Evolutionary conservation across 2,888 invertebrate genomes (phyloP), one percentile per base, ranked within the genome.

Genomic region (Megaustenia siamemsis): DNA sequence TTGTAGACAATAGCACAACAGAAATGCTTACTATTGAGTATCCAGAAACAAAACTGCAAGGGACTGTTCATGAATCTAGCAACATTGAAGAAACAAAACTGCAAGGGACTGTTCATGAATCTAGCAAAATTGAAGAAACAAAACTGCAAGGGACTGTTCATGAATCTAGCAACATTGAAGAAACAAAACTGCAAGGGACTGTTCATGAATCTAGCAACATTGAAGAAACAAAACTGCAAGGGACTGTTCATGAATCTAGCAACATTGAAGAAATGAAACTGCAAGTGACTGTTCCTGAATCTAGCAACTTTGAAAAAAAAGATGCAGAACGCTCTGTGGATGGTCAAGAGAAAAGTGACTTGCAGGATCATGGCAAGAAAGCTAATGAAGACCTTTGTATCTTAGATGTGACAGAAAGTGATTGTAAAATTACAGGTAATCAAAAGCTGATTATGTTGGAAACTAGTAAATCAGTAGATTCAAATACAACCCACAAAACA

Each of bases 311-410:
- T 43, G 71, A 45, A 45, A 21, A n/a, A 21, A 66, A 32, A 21
- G 73, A 73, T 73, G 35, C 24, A 24, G 24, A 60, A 60, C 24
- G 15, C n/a, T 38, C n/a, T 56, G 63, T 43, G 28, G 56, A 28
- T 63, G 18, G n/a, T 28, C 35, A 28, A n/a, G 78, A 8, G 10
- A 66, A 68, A 12, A 35, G 15, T 35, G 75, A 75, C 15, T 53
- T 68, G 5, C 76, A 83, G 38, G 38, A 68, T 35, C 68, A 53
- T 60, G 83, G 68, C 38, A 66, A 83, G 21, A 76, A 83, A 24
- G 77, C 53, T 45, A 53, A 68, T 56, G 77, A 69, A 38, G 69
- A 78, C n/a, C 56, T 28, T 28, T 76, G 32, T n/a, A 3, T 32
- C 6, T 6, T 32, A 21, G 82, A 60, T 71, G 43, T 60, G 6